A percentile compares a stretch with the other conserved stretches of the same genome.
Conservation (phyloP, 2,797 vertebrate genomes). For the Masticophis lateralis region DNA sequence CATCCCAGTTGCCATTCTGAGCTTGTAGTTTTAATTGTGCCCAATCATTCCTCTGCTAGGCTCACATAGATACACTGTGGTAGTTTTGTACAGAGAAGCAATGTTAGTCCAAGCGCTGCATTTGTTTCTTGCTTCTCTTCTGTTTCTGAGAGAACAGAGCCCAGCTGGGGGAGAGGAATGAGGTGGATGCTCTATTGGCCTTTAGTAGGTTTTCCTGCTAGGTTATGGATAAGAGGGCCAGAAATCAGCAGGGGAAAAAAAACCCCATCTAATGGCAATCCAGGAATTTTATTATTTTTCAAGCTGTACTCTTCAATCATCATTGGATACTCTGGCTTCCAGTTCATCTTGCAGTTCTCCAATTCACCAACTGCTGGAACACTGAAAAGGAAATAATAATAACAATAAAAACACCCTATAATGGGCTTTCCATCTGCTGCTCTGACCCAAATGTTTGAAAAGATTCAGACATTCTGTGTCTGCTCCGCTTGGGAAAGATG, state of each 20-base stretch:
- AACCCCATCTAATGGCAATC: background rate
- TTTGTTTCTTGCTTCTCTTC: background rate
- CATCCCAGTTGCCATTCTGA: background rate
- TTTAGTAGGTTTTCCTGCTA: background rate
- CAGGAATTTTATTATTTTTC: background rate
- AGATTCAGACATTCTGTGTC: background rate
- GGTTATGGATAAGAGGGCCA: background rate
- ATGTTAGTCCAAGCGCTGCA: background rate
- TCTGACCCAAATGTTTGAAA: background rate
- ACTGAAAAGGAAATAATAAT: no score
- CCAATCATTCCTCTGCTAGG: background rate
- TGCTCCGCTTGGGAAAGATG: background rate
- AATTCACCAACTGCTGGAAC: constrained; percentile 11
- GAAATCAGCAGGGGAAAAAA: background rate
- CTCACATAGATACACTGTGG: background rate
- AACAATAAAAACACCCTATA: background rate
- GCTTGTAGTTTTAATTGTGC: background rate
- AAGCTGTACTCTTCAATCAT: background rate
- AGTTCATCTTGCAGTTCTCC: constrained; percentile 22
- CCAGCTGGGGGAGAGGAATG: background rate
- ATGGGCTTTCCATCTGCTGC: background rate
- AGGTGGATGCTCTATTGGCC: constrained; percentile 24
- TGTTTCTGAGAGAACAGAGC: background rate
- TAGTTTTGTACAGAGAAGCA: background rate
- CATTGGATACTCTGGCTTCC: background rate